These are phyloP conservation scores for Epirrhoe alternata DNA, from an alignment of 2,888 invertebrate genomes.

Conservation along the genomic window DNA sequence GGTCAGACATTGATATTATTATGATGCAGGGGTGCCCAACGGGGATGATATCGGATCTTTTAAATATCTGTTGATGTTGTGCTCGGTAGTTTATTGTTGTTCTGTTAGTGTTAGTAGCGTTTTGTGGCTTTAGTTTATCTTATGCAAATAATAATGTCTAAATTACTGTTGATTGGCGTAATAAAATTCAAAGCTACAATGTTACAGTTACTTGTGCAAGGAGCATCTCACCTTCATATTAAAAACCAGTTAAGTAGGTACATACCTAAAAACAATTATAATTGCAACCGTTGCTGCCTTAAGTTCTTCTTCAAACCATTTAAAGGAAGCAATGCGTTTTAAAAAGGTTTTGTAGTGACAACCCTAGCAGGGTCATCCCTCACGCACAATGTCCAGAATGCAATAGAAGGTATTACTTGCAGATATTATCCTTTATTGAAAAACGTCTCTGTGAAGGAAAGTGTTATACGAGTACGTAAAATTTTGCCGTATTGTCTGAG, in stretches of 20 bases:
- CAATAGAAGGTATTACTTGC: constrained; percentile 35
- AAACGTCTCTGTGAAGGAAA: constrained; percentile 5
- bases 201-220: no score
- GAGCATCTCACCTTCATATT: no score
- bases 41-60: constrained; percentile 5
- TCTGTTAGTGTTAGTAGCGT: neutral
- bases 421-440: constrained; percentile 32
- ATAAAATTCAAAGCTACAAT: no score
- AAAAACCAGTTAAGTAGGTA: no score
- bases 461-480: no score
- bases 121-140: no score
- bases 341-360: constrained; percentile 14
- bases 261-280: no score
- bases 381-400: constrained; percentile 39
- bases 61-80: constrained; percentile 8
- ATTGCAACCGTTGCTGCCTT: neutral
- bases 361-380: constrained; percentile 36
- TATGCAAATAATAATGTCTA: no score
- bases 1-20: constrained; percentile 64
- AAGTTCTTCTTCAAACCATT: neutral
- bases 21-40: constrained; percentile 56
- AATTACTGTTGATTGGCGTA: no score
- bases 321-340: neutral
- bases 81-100: neutral
- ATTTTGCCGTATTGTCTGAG: no score